A percentile compares a stretch with the other conserved stretches of the same genome.
Evolutionary conservation across 2,113 vertebrate species (phyloP).

Genomic region (Pithys albifrons): DNA sequence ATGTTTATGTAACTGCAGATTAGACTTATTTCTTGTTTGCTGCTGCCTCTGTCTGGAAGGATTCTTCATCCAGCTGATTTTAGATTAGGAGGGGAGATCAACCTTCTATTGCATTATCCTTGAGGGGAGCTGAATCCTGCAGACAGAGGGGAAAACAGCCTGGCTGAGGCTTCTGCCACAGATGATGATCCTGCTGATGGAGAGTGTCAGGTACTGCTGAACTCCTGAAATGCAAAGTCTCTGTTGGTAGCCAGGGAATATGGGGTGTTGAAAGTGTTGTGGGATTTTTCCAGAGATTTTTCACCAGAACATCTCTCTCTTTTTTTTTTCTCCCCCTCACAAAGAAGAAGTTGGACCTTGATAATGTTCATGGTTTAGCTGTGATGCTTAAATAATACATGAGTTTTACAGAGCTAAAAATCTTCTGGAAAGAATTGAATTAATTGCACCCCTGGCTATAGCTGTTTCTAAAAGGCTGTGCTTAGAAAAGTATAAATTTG

Average conservation of each 20-base stretch:
- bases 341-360: neutral
- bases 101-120: neutral
- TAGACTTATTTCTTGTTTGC: neutral
- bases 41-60: neutral
- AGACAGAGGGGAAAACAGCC: neutral
- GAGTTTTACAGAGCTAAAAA: slow-evolving; percentile 8
- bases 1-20: neutral
- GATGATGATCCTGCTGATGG: neutral
- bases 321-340: neutral
- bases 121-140: neutral
- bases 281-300: neutral
- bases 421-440: slow-evolving; percentile 32
- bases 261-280: neutral
- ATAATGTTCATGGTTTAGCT: neutral
- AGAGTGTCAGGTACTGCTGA: neutral
- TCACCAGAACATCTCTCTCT: neutral
- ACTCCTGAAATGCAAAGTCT: neutral
- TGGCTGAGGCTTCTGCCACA: neutral
- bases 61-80: neutral
- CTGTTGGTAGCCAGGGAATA: neutral
- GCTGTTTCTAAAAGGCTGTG: neutral
- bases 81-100: neutral
- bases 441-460: slow-evolving; percentile 37
- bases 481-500: slow-evolving; percentile 22
- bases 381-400: slow-evolving; percentile 35